Conservation (phyloP, 2,113 vertebrate species). For the Cisticola juncidis region DNA sequence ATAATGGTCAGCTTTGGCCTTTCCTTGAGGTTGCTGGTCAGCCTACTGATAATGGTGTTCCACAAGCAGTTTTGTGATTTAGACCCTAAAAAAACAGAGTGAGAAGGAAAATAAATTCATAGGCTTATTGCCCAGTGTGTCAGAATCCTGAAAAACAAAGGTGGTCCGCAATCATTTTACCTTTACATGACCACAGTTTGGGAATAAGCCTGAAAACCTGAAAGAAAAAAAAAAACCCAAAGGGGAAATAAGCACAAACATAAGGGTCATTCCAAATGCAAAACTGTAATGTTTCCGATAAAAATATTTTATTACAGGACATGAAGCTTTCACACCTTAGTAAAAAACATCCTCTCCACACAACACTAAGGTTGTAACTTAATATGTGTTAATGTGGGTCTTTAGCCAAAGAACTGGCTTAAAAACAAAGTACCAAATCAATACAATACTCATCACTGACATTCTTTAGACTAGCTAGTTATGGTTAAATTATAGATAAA, state of each 20-base stretch:
- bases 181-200: neutral
- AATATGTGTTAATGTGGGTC: neutral
- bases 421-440: neutral
- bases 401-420: neutral
- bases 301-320: neutral
- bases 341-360: neutral
- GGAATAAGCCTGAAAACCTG: neutral
- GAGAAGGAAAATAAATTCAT: neutral
- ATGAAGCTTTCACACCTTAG: neutral
- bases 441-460: neutral
- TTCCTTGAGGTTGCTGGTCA: conserved; percentile 82
- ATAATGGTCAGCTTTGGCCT: conserved; percentile 76
- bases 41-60: conserved; percentile 85
- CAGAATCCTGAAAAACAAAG: neutral
- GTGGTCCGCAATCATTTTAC: neutral
- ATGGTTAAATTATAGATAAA: neutral
- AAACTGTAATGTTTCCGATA: neutral
- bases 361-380: neutral
- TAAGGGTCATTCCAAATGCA: neutral
- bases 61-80: conserved; percentile 92
- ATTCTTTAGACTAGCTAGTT: neutral
- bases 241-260: neutral
- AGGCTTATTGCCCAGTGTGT: neutral
- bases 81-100: conserved; percentile 78
- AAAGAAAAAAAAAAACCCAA: neutral